Evolutionary conservation across 1,140 invertebrate species (phyloP), one percentile per base, ranked within the genome.

Genomic region (Rhyacophila brunnea): DNA sequence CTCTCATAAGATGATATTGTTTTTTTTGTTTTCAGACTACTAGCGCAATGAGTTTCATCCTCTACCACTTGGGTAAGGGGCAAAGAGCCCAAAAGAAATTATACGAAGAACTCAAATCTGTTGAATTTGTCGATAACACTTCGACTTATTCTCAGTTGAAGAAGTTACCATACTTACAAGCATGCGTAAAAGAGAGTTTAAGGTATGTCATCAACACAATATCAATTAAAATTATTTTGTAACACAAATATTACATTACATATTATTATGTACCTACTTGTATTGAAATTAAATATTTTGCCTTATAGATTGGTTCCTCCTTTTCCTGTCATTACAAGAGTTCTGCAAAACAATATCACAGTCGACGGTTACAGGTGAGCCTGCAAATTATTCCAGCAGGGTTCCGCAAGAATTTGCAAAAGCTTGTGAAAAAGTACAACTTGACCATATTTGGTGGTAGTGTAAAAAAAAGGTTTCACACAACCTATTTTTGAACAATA

Each of bases 351-450:
- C 45, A 82, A 87, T 60, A 79, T 90, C 13, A 78, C 81, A 36
- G 72, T 92, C 38, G 84, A 87, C 55, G 85, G 81, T 59, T 90
- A 88, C 63, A 78, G 71, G 85, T 88, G 74, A 81, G 75, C 73
- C 5, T 6, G 11, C 38, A 13, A 40, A 13, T 5, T 15, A 40
- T 40, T 40, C 15, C 38, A 40, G 15, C 11, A n/a, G n/a, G n/a
- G n/a, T n/a, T n/a, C n/a, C n/a, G n/a, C n/a, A n/a, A n/a, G n/a
- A n/a, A 15, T 5, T 40, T 40, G 11, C 11, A 15, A 40, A 13
- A 11, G 3, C 5, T 13, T 40, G 11, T 40, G 15, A 40, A 40
- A n/a, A n/a, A 40, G 11, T 4, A 40, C 4, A 13, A 40, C 15
- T 40, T n/a, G n/a, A n/a, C n/a, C n/a, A n/a, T n/a, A n/a, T n/a